Conservation (phyloP, 2,113 vertebrate species). For the Xerus inauris region DNA sequence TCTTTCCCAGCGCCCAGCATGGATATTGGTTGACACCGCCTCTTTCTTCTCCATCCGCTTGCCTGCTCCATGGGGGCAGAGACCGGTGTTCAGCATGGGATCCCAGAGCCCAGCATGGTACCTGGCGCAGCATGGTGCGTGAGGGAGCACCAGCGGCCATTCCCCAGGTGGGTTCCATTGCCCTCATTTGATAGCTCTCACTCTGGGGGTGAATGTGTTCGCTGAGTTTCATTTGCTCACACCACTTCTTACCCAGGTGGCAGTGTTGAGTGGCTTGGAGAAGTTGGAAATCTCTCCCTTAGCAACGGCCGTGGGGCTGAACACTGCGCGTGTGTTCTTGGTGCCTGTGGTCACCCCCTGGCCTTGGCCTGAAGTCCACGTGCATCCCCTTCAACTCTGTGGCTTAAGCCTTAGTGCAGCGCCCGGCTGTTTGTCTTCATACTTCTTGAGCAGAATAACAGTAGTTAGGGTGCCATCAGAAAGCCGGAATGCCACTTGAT, state of each 20-base stretch:
- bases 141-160: not conserved
- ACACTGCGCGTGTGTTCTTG: fast-evolving
- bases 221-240: fast-evolving
- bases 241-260: not conserved
- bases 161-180: fast-evolving
- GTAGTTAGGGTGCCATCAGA: not conserved
- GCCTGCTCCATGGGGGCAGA: not conserved
- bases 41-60: not conserved
- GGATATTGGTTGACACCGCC: fast-evolving
- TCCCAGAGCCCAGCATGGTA: not conserved
- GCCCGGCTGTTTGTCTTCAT: not conserved
- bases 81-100: fast-evolving
- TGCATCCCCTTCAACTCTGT: not conserved
- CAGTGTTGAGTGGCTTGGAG: not conserved
- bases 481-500: no score
- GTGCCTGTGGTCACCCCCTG: not conserved
- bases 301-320: not conserved
- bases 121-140: not conserved
- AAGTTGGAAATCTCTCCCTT: not conserved
- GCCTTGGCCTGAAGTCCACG: not conserved
- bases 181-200: fast-evolving
- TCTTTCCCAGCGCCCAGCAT: not conserved
- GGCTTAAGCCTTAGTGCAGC: not conserved
- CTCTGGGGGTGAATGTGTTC: not conserved
- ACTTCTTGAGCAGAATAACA: not conserved